A percentile compares a stretch with the other conserved stretches of the same genome.
phyloP scores from a whole-genome alignment of 2,797 vertebrate species.

The Acanthurus leucopareius region DNA sequence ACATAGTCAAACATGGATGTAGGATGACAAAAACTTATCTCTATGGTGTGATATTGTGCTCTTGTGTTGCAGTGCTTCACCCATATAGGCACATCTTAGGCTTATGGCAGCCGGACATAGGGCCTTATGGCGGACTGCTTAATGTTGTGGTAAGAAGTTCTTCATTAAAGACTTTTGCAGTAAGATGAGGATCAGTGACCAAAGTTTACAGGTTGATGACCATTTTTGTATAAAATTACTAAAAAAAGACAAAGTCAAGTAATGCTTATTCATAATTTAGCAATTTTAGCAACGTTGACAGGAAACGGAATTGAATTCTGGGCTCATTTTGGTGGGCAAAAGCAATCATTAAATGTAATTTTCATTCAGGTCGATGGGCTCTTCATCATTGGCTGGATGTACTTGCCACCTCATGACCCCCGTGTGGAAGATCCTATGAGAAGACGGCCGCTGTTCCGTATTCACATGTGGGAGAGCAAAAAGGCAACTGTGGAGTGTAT shows the following conservation, averaged over 20 bases:
- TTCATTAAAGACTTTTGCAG: constrained; percentile 6
- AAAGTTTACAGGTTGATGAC: not conserved
- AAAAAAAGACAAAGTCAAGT: no score
- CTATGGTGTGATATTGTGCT: constrained; percentile 38
- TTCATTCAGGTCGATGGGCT: constrained; percentile 92
- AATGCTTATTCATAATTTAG: not conserved
- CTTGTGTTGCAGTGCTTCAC: constrained; percentile 90
- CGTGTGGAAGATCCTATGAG: constrained; percentile 98
- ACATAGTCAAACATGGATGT: not conserved
- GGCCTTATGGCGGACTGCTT: constrained; percentile 96
- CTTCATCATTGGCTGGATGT: constrained; percentile 99
- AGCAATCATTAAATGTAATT: constrained; percentile 4
- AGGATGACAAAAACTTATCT: constrained; percentile 9
- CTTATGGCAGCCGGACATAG: constrained; percentile 98
- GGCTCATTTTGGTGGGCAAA: no score
- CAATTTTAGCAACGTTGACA: not conserved
- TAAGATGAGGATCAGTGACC: not conserved
- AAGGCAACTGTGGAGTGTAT: constrained; percentile 97
- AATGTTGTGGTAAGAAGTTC: constrained; percentile 94
- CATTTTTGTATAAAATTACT: not conserved
- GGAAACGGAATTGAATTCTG: not conserved
- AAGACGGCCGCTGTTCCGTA: constrained; percentile 95
- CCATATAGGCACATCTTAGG: constrained; percentile 96
- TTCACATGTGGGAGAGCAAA: constrained; percentile 94
- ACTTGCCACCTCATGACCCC: constrained; percentile 96